Conservation (phyloP, 2,113 vertebrate genomes). For the Salminus brasiliensis region DNA sequence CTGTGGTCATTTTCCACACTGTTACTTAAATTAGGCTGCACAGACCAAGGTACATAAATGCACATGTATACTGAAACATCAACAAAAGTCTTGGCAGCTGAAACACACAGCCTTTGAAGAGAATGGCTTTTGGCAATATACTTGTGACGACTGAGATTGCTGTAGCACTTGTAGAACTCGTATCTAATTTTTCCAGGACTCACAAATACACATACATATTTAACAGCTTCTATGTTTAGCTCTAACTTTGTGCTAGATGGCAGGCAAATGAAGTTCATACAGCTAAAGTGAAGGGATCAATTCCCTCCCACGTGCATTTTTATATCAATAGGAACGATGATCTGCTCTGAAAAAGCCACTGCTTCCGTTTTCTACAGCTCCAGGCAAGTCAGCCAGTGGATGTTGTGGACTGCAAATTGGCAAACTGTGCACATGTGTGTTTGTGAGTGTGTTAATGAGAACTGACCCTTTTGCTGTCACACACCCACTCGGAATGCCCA, state of each 20-base stretch:
- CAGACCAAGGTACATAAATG: too few species aligned
- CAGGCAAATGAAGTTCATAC: not conserved
- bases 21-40: too few species aligned
- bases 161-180: not conserved
- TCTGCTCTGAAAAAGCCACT: constrained; percentile 14
- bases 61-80: too few species aligned
- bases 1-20: too few species aligned
- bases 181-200: not conserved
- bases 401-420: constrained; percentile 2
- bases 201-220: not conserved
- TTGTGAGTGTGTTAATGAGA: constrained; percentile 1
- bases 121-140: not conserved
- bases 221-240: not conserved
- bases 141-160: not conserved
- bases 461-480: constrained; percentile 5
- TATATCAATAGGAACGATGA: constrained; percentile 13
- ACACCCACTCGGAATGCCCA: constrained; percentile 26
- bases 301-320: not conserved
- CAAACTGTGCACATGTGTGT: not conserved
- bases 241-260: not conserved
- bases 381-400: not conserved
- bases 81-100: not conserved
- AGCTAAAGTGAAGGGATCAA: not conserved
- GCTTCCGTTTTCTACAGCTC: not conserved
- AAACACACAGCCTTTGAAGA: not conserved